Evolutionary conservation across 2,888 invertebrate species (phyloP).

Genomic region (Nasonovia ribisnigri): DNA sequence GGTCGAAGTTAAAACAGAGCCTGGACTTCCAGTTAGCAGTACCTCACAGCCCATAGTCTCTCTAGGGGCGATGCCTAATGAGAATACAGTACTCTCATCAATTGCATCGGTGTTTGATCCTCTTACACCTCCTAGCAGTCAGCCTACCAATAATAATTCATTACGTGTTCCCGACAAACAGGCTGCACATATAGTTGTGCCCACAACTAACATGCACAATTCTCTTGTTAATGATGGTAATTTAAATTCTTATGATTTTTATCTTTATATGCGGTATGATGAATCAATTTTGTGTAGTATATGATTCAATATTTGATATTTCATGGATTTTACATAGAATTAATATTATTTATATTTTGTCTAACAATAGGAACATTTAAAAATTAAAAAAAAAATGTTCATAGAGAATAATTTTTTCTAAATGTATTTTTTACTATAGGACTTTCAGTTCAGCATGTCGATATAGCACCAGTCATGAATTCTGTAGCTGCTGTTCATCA

Average conservation of each 20-base stretch:
- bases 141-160: constrained; percentile 63
- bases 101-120: constrained; percentile 62
- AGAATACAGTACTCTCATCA: constrained; percentile 43
- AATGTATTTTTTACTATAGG: constrained; percentile 18
- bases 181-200: constrained; percentile 49
- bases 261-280: neutral
- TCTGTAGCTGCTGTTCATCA: constrained; percentile 54
- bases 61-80: constrained; percentile 40
- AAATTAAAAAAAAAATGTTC: neutral
- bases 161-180: constrained; percentile 62
- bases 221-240: constrained; percentile 52
- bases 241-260: neutral
- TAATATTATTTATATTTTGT: neutral
- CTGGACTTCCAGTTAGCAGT: constrained; percentile 55
- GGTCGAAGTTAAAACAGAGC: constrained; percentile 57
- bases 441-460: constrained; percentile 49
- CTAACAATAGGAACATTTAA: neutral
- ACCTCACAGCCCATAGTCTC: constrained; percentile 28
- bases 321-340: neutral
- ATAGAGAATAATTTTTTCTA: neutral
- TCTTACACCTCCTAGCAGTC: constrained; percentile 61
- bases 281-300: neutral
- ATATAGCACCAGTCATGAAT: constrained; percentile 56
- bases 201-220: constrained; percentile 49
- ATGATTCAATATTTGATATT: constrained; percentile 4